Percentiles rank a stretch among this genome's conserved stretches.
Conservation (phyloP, 2,888 invertebrate species). For the Acanthosepion esculentum region DNA sequence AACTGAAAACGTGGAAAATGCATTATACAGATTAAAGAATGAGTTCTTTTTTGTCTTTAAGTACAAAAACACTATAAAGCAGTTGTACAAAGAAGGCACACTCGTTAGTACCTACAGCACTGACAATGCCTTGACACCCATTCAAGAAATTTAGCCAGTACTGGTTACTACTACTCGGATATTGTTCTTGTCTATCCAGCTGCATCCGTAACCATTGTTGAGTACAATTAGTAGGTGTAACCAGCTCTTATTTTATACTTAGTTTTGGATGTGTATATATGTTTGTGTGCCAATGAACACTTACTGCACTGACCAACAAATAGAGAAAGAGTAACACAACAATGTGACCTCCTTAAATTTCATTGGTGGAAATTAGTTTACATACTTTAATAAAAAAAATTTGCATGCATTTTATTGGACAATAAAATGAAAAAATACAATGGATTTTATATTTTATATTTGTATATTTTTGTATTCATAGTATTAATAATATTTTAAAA, state of each 20-base stretch:
- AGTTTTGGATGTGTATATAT: background rate
- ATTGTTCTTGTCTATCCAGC: background rate
- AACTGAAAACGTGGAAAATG: background rate
- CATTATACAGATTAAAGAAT: background rate
- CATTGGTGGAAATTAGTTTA: background rate
- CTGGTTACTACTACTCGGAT: background rate
- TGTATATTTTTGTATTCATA: background rate
- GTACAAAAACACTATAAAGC: background rate
- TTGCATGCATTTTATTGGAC: background rate
- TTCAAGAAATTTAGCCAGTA: conserved; percentile 21
- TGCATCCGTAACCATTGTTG: background rate
- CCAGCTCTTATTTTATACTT: background rate
- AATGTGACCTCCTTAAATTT: background rate
- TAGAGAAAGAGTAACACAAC: background rate
- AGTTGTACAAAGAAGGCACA: background rate
- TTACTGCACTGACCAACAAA: background rate
- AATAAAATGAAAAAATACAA: background rate
- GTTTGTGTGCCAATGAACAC: background rate
- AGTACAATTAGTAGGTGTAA: background rate
- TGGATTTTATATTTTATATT: background rate
- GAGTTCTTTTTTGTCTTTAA: background rate
- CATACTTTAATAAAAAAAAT: background rate
- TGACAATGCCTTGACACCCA: background rate
- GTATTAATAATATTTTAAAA: background rate
- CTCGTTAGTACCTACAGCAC: background rate